Base-by-base conservation (phyloP, 1,140 invertebrate species). In the Wasmannia auropunctata region DNA sequence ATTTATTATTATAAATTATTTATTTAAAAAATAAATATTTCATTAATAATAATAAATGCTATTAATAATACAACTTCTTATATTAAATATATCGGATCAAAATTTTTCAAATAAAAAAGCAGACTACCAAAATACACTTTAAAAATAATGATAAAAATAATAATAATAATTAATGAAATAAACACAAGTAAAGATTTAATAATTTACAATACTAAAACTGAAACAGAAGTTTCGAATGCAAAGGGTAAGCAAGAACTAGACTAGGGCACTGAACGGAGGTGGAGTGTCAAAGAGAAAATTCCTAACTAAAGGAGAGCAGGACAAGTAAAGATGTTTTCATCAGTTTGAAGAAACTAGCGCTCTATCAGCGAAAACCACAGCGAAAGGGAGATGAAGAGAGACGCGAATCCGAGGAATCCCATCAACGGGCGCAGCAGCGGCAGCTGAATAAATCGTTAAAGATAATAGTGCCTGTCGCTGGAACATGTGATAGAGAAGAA, bases 401-500 rank as follows among this genome's bases (percentile, higher is more conserved):
- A 56, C 46, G 31, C 16, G 34, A 34, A 46, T n/a, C 16, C 37
- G 16, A 28, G 58, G 16, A 70, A 51, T n/a, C 31, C 31, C 54
- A 58, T 54, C 85, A 51, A 16, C 63, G 40, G 2, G 22, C 43
- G 28, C 8, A 56, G 63, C 34, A 25, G 16, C 49, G 22, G 37
- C 63, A 67, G 63, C 37, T 67, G 63, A 22, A 62, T 84, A 86
- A 86, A 86, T 86, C 77, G 58, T 86, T 65, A 74, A 67, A 86
- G 77, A 86, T 83, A 72, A 84, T 46, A 60, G 25, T 28, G 63
- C 10, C 62, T 80, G 40, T 22, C 28, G 43, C 40, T 58, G 63
- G 72, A 37, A 70, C 28, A 51, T 11, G 6, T 16, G 37, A 70
- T 37, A 51, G 58, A 25, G n/a, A 62, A 58, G 54, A 28, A 62